These are phyloP conservation scores for Lasioglossum lativentre DNA, from an alignment of 2,888 invertebrate genomes.

Conservation along the genomic window DNA sequence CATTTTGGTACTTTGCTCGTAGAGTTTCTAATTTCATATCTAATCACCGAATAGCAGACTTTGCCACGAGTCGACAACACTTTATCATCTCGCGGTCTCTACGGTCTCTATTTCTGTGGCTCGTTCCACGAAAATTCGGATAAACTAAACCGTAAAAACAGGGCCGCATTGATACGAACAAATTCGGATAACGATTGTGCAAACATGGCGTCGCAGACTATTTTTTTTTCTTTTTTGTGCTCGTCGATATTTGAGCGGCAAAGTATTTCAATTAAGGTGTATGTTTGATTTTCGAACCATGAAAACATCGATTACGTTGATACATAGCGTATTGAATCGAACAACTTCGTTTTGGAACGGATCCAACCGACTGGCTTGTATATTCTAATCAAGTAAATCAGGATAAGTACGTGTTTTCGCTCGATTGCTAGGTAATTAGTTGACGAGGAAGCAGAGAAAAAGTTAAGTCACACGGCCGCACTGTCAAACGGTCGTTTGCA, in stretches of 20 bases:
- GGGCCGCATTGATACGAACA: background rate
- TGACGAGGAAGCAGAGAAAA: slow-evolving; percentile 20
- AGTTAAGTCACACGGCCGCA: slow-evolving; percentile 31
- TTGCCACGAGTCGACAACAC: slow-evolving; percentile 39
- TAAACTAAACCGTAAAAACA: background rate
- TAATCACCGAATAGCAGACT: slow-evolving; percentile 57
- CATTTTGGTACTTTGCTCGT: slow-evolving; percentile 25
- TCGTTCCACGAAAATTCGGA: slow-evolving; percentile 36
- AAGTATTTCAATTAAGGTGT: slow-evolving; percentile 23
- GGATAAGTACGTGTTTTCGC: slow-evolving; percentile 66
- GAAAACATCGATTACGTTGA: slow-evolving; percentile 56
- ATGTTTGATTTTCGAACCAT: slow-evolving; percentile 31
- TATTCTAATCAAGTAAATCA: slow-evolving; percentile 71
- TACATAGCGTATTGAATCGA: slow-evolving; percentile 64
- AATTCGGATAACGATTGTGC: slow-evolving; percentile 14
- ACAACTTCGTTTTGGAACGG: slow-evolving; percentile 66
- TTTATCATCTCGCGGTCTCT: slow-evolving; percentile 37
- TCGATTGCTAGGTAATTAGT: slow-evolving; percentile 45
- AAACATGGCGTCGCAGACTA: background rate
- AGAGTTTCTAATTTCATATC: slow-evolving; percentile 44
- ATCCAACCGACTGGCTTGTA: slow-evolving; percentile 66
- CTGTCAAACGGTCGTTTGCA: slow-evolving; percentile 33
- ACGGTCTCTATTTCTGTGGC: slow-evolving; percentile 18
- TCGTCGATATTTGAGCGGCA: background rate
- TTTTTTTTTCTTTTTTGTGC: background rate